A percentile compares a stretch with the other conserved stretches of the same genome.
phyloP scores from a whole-genome alignment of 2,797 vertebrate species.

The Lerista edwardsae region DNA sequence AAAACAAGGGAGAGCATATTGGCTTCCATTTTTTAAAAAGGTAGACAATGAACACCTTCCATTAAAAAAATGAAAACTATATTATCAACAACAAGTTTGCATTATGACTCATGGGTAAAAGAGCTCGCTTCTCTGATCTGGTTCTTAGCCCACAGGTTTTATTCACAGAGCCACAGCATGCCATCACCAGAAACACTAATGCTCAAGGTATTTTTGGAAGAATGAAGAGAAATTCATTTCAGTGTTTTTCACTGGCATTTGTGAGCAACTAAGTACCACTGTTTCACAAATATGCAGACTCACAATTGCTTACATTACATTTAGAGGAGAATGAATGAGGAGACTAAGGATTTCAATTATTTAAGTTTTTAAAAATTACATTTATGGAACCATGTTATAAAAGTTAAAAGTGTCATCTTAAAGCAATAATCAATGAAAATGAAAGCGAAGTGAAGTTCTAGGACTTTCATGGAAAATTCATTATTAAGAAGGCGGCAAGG shows the following conservation, averaged over 20 bases:
- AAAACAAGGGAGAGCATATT: too few relatives aligned
- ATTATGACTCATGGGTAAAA: too few relatives aligned
- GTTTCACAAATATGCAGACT: neutral
- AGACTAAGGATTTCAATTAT: constrained; percentile 19
- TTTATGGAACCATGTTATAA: neutral
- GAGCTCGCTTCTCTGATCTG: neutral
- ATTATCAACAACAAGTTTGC: too few relatives aligned
- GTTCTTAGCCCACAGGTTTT: neutral
- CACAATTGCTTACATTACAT: constrained; percentile 28
- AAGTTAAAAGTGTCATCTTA: constrained; percentile 31
- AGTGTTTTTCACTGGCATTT: neutral
- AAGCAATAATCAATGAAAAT: constrained; percentile 46
- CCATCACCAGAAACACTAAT: neutral
- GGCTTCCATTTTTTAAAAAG: too few relatives aligned
- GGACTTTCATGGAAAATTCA: constrained; percentile 24
- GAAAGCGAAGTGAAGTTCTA: constrained; percentile 25
- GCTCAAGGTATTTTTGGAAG: neutral
- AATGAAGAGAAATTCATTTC: neutral
- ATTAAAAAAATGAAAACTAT: too few relatives aligned
- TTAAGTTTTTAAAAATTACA: constrained; percentile 46
- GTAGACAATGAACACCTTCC: too few relatives aligned
- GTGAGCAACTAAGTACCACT: neutral
- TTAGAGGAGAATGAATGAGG: constrained; percentile 16
- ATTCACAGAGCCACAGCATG: neutral
- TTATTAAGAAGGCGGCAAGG: constrained; percentile 28